phyloP scores from a whole-genome alignment of 2,113 vertebrate genomes.

The Thryonomys swinderianus region DNA sequence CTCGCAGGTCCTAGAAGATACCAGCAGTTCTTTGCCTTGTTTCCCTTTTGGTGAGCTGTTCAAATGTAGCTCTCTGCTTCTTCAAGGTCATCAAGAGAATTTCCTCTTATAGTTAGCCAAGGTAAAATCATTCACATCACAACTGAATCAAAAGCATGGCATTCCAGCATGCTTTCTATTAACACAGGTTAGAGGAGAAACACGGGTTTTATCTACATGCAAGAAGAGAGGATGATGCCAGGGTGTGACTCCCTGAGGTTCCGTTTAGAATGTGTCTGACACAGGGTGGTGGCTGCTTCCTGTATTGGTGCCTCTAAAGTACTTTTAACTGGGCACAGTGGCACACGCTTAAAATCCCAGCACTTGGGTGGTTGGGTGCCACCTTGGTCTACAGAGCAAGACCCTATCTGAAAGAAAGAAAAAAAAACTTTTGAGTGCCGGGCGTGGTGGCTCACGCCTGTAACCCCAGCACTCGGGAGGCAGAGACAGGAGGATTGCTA shows the following conservation, averaged over 20 bases:
- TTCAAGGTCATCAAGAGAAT: not conserved
- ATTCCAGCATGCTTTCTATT: not conserved
- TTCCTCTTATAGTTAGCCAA: not conserved
- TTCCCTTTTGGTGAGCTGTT: not conserved
- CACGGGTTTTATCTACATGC: not conserved
- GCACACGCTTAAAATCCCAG: not conserved
- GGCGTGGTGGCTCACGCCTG: no score
- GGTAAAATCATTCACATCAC: not conserved
- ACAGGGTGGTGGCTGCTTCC: not conserved
- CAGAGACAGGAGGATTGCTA: not conserved
- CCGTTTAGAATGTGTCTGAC: not conserved
- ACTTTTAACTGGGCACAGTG: not conserved
- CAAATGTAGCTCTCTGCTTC: not conserved
- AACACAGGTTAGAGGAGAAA: not conserved
- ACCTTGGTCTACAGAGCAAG: no score
- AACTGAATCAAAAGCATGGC: not conserved
- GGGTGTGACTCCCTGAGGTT: accelerated
- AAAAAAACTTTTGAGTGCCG: no score
- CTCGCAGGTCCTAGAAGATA: not conserved
- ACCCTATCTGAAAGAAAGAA: no score
- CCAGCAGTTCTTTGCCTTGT: not conserved
- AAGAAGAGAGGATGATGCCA: not conserved
- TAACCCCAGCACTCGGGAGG: not conserved
- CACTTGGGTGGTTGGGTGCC: not conserved
- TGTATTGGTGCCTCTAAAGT: not conserved